Conservation (phyloP, 2,113 vertebrate genomes). For the Origma solitaria region DNA sequence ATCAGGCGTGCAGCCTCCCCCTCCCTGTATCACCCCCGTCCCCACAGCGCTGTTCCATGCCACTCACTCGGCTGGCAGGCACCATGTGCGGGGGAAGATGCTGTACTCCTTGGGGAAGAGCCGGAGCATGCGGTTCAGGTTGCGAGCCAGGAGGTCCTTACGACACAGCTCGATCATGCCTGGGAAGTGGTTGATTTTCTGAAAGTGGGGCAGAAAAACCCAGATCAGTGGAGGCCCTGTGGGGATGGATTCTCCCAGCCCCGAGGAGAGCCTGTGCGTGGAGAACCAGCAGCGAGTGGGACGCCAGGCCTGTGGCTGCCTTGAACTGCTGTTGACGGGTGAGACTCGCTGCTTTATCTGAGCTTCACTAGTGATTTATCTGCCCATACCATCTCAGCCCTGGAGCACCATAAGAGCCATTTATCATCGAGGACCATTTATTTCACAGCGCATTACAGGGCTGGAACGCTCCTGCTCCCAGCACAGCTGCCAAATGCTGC, state of each 20-base stretch:
- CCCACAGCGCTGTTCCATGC: accelerated
- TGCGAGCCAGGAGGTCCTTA: constrained; percentile 76
- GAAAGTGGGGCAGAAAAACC: constrained; percentile 18
- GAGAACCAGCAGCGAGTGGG: not conserved
- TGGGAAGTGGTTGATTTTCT: constrained; percentile 82
- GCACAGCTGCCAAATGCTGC: not conserved
- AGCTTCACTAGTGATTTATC: not conserved
- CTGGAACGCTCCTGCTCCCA: not conserved
- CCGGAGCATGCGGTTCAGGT: constrained; percentile 76
- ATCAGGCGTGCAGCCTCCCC: not conserved
- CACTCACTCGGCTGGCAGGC: constrained; percentile 78
- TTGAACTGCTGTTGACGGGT: not conserved
- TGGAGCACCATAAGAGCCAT: not conserved
- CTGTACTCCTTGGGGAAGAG: constrained; percentile 74
- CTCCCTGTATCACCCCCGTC: not conserved
- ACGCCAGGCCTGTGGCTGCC: not conserved
- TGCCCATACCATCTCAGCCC: not conserved
- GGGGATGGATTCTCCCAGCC: not conserved
- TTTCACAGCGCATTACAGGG: not conserved
- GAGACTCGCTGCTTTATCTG: not conserved
- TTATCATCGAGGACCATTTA: not conserved
- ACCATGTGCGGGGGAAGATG: constrained; percentile 78
- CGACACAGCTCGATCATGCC: constrained; percentile 80
- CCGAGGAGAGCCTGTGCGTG: accelerated
- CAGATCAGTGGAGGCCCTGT: not conserved